phyloP scores from a whole-genome alignment of 2,113 vertebrate species.

The Meles meles region DNA sequence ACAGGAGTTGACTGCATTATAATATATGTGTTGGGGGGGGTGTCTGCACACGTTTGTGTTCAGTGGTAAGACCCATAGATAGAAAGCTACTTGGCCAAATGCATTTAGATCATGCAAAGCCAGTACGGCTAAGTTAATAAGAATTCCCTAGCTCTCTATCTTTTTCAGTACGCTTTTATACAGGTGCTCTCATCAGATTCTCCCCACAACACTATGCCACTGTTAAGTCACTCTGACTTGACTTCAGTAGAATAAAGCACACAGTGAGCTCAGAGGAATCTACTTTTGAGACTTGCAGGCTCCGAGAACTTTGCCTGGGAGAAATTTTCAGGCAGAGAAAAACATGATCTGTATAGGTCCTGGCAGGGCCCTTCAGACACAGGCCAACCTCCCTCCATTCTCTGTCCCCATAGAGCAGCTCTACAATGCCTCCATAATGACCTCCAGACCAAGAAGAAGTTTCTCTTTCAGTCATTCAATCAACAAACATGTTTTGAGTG shows the following conservation, averaged over 20 bases:
- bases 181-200: constrained; percentile 23
- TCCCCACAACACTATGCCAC: neutral
- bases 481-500: constrained; percentile 24
- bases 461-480: constrained; percentile 52
- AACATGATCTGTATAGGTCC: constrained; percentile 27
- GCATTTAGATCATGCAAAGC: constrained; percentile 9
- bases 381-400: constrained; percentile 37
- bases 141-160: neutral
- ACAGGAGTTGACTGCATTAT: neutral
- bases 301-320: constrained; percentile 45
- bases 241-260: constrained; percentile 35
- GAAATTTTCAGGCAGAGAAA: constrained; percentile 48
- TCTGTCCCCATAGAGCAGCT: constrained; percentile 24
- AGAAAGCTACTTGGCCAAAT: neutral
- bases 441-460: constrained; percentile 43
- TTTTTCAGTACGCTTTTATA: constrained; percentile 17
- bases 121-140: neutral
- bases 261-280: constrained; percentile 31
- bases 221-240: constrained; percentile 27
- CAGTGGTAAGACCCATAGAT: neutral
- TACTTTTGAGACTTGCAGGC: constrained; percentile 25
- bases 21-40: neutral
- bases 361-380: neutral
- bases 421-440: neutral
- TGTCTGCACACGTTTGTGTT: neutral